These are phyloP conservation scores for Mormyrus hasselquistii DNA, from an alignment of 2,797 vertebrate species.

Conservation along the genomic window DNA sequence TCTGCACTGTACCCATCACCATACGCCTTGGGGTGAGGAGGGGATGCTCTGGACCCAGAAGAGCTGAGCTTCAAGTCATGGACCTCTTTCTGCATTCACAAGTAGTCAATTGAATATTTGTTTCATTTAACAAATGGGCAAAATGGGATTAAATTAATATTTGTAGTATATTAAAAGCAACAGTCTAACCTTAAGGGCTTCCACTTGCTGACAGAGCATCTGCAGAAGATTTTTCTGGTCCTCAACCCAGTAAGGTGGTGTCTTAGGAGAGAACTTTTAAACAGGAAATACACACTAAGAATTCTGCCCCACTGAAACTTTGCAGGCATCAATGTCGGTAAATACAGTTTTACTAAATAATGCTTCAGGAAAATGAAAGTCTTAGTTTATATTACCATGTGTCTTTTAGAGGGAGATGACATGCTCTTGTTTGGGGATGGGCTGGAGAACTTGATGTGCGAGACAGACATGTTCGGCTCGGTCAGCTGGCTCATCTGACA, in stretches of 20 bases:
- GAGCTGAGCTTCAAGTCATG: constrained; percentile 81
- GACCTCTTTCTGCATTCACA: constrained; percentile 80
- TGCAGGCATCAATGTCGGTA: neutral
- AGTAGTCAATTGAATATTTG: neutral
- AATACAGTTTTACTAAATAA: neutral
- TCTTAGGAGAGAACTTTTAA: constrained; percentile 83
- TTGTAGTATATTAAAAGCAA: neutral
- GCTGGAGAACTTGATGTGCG: constrained; percentile 76
- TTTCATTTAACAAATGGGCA: neutral
- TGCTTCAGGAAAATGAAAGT: neutral
- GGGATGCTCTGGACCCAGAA: constrained; percentile 61
- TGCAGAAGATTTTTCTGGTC: constrained; percentile 89
- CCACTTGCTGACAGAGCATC: constrained; percentile 90
- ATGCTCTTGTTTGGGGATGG: constrained; percentile 77
- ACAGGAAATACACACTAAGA: constrained; percentile 7
- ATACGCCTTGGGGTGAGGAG: constrained; percentile 76
- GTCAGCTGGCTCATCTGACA: constrained; percentile 49
- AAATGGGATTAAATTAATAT: neutral
- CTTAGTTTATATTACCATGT: constrained; percentile 61
- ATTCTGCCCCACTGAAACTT: neutral
- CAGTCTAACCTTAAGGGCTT: constrained; percentile 83
- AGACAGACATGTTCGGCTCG: constrained; percentile 52
- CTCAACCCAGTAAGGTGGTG: constrained; percentile 91
- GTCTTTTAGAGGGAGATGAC: constrained; percentile 79
- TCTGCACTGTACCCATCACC: constrained; percentile 75